phyloP scores from a whole-genome alignment of 2,113 vertebrate species.

The Gallinago undulata region DNA sequence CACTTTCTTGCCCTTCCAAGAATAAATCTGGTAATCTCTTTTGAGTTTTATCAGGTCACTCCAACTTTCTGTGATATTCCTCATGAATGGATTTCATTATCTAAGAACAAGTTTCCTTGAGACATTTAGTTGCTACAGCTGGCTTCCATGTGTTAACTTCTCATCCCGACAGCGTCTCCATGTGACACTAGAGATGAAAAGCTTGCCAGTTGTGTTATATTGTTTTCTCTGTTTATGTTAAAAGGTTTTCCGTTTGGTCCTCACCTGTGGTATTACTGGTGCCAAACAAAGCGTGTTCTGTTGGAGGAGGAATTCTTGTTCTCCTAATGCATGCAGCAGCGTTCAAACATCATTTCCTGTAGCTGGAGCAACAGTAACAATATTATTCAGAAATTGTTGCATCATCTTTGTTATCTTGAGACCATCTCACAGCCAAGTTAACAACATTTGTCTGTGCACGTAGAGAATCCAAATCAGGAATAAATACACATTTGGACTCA shows the following conservation, averaged over 20 bases:
- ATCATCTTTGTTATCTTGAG: not conserved
- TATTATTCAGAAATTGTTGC: not conserved
- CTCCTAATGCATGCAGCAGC: not conserved
- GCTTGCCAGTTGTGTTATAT: not conserved
- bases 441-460: not conserved
- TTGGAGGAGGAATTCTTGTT: not conserved
- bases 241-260: not conserved
- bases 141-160: constrained; percentile 22
- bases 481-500: not conserved
- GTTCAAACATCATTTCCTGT: not conserved
- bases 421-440: not conserved
- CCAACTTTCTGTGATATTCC: not conserved
- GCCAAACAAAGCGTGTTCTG: not conserved
- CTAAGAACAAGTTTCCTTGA: constrained; percentile 16
- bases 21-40: constrained; percentile 43
- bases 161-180: not conserved
- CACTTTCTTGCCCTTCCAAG: constrained; percentile 49
- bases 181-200: constrained; percentile 25
- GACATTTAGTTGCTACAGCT: constrained; percentile 37
- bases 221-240: constrained; percentile 32
- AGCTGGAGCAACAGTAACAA: not conserved
- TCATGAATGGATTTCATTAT: constrained; percentile 39
- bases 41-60: constrained; percentile 32
- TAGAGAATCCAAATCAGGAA: not conserved
- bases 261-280: constrained; percentile 27